Conservation (phyloP, 35 echinoderm and acorn worm genomes). For the Stichopus chloronotus region DNA sequence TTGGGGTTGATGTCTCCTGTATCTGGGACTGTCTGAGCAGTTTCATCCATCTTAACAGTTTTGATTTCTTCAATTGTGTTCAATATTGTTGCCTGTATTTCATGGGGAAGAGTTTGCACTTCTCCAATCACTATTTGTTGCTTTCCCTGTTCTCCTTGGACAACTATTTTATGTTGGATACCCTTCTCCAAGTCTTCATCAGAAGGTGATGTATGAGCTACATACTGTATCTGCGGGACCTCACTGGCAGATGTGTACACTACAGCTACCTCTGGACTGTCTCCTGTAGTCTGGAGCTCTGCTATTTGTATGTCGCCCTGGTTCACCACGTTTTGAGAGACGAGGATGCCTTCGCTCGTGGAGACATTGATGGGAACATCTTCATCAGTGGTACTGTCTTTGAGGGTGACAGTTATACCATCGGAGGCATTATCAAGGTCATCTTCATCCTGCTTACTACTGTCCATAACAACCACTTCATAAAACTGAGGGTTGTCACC, state of each 20-base stretch:
- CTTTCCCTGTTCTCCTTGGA: slow-evolving; percentile 32
- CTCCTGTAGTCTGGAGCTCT: slow-evolving; percentile 38
- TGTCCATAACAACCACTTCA: slow-evolving; percentile 54
- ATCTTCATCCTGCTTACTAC: slow-evolving; percentile 33
- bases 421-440: slow-evolving; percentile 17
- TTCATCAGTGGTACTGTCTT: slow-evolving; percentile 62
- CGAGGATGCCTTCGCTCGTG: slow-evolving; percentile 37
- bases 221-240: slow-evolving; percentile 28
- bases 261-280: slow-evolving; percentile 19
- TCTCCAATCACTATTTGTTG: slow-evolving; percentile 56
- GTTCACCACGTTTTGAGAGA: slow-evolving; percentile 38
- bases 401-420: slow-evolving; percentile 55
- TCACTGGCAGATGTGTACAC: slow-evolving; percentile 32
- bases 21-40: neutral
- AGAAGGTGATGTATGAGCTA: slow-evolving; percentile 20
- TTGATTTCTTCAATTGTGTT: slow-evolving; percentile 54
- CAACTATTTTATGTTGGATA: slow-evolving; percentile 37
- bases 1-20: neutral
- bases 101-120: slow-evolving; percentile 57
- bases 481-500: slow-evolving; percentile 34
- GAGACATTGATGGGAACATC: slow-evolving; percentile 27
- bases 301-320: slow-evolving; percentile 45
- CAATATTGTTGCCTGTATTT: slow-evolving; percentile 50
- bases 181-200: neutral
- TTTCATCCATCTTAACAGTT: slow-evolving; percentile 2